Conservation (phyloP, 2,797 vertebrate species). For the Tragopan temminckii region DNA sequence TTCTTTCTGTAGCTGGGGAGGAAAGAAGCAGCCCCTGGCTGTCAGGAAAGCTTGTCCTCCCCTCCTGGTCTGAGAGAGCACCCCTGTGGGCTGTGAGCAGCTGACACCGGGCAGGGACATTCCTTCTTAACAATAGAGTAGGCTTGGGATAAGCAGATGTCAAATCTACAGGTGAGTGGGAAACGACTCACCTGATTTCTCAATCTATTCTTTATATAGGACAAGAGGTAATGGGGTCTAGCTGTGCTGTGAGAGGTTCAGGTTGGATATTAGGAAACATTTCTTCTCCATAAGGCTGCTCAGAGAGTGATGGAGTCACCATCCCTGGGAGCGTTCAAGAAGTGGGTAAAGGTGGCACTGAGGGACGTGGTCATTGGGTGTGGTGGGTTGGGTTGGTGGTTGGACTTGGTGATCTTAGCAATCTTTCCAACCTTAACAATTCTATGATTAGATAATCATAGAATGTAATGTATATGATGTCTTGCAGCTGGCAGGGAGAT, state of each 20-base stretch:
- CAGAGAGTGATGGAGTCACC: no score
- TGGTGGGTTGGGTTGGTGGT: no score
- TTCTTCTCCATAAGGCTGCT: no score
- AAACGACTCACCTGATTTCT: background rate
- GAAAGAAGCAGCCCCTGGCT: background rate
- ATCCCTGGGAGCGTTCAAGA: no score
- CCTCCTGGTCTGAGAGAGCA: background rate
- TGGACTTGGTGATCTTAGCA: no score
- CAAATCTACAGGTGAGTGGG: background rate
- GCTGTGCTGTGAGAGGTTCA: no score
- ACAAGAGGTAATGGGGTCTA: no score
- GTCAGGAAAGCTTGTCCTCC: background rate
- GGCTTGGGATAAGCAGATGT: background rate
- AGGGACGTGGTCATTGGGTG: no score
- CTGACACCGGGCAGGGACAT: background rate
- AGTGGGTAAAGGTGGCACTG: no score
- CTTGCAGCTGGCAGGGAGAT: background rate
- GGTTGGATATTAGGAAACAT: no score
- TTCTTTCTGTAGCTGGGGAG: slow-evolving; percentile 23
- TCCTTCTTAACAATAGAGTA: background rate
- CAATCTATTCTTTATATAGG: background rate
- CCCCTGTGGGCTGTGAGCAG: background rate
- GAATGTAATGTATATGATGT: background rate
- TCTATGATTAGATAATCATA: no score
- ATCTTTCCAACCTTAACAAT: no score